phyloP scores from a whole-genome alignment of 92 coral and sea anemone genomes.

The Paramuricea clavata region DNA sequence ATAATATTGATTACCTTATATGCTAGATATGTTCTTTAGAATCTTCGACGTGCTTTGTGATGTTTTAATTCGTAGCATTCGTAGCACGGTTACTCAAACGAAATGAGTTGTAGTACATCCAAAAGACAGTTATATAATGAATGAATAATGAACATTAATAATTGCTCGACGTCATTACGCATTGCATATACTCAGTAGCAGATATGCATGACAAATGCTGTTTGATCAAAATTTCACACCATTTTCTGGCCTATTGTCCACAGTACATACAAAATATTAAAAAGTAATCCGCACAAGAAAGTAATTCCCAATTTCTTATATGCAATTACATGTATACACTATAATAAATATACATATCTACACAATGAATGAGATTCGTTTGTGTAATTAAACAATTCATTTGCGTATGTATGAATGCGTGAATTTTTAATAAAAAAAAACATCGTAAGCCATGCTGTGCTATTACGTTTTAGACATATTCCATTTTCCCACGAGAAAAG shows the following conservation, averaged over 20 bases:
- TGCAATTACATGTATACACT: no score
- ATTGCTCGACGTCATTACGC: background rate
- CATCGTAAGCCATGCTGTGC: no score
- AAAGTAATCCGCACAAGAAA: background rate
- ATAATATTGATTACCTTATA: background rate
- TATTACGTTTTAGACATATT: no score
- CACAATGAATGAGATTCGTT: no score
- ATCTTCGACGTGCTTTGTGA: background rate
- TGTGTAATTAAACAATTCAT: no score
- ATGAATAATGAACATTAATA: background rate
- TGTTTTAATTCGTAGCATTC: background rate
- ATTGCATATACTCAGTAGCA: background rate
- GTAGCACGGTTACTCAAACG: background rate
- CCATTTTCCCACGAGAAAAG: no score
- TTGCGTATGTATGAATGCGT: no score
- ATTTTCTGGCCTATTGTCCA: background rate
- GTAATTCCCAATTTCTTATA: no score
- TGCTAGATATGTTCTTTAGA: no score
- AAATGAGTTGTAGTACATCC: background rate
- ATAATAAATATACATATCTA: no score
- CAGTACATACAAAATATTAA: background rate
- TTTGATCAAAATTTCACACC: constrained; percentile 13
- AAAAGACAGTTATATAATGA: background rate
- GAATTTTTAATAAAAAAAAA: no score
- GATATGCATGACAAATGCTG: background rate